A percentile compares a stretch with the other conserved stretches of the same genome.
These are phyloP conservation scores for Craseonycteris thonglongyai DNA, from an alignment of 2,113 vertebrate species.

Conservation along the genomic window DNA sequence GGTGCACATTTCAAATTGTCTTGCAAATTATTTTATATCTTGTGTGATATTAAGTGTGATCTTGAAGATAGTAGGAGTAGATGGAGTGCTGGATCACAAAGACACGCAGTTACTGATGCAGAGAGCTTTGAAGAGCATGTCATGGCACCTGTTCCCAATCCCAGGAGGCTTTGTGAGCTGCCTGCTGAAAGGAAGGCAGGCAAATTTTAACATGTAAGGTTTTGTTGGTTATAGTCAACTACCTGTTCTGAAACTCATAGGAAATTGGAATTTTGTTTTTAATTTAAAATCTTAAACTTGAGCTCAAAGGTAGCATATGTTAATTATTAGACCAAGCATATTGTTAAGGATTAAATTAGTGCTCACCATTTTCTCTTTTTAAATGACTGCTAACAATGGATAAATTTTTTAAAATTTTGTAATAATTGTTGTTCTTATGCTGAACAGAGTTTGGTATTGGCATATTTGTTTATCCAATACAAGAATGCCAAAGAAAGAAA, in stretches of 20 bases:
- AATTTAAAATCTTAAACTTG: slow-evolving; percentile 24
- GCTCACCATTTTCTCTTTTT: slow-evolving; percentile 49
- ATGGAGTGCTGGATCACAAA: not conserved
- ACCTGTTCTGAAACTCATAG: slow-evolving; percentile 57
- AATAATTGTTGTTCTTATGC: slow-evolving; percentile 49
- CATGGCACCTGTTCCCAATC: not conserved
- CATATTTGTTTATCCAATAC: slow-evolving; percentile 37
- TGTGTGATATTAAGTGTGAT: slow-evolving; percentile 40
- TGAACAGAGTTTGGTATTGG: slow-evolving; percentile 5
- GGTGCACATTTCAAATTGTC: slow-evolving; percentile 58
- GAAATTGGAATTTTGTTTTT: slow-evolving; percentile 65
- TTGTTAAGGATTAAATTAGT: slow-evolving; percentile 61
- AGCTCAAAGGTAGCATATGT: slow-evolving; percentile 52
- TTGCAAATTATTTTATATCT: slow-evolving; percentile 46
- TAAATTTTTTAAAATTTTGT: slow-evolving; percentile 49
- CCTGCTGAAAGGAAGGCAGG: slow-evolving; percentile 2
- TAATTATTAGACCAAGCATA: slow-evolving; percentile 31
- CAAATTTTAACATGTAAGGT: slow-evolving; percentile 4
- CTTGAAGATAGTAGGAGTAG: slow-evolving; percentile 35
- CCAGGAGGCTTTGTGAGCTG: not conserved
- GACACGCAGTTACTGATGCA: too few species aligned
- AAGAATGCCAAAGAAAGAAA: slow-evolving; percentile 64
- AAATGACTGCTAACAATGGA: slow-evolving; percentile 37
- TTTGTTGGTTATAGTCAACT: slow-evolving; percentile 21
- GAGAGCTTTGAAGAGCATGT: not conserved